Evolutionary conservation across 2,797 vertebrate genomes (phyloP), one percentile per base, ranked within the genome.

Genomic region (Melanotaenia maccullochi): DNA sequence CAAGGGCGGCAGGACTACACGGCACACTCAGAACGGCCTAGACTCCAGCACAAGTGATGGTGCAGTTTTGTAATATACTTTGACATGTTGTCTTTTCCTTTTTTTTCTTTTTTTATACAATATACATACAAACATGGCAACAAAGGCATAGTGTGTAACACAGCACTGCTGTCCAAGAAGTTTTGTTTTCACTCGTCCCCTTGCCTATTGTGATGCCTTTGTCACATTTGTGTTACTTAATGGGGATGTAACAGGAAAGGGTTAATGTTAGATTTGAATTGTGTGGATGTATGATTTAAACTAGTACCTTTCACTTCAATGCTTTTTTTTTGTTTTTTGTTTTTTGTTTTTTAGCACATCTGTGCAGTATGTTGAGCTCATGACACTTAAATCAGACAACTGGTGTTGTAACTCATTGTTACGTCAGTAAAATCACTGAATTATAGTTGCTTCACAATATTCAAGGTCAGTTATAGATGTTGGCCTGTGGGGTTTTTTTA

Each of bases 1-100:
- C 94, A 99, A 99, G 96, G 96, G 96, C 94, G 95, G 94, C 94
- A 98, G 97, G 97, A 99, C 97, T 97, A 92, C 90, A 93, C 96
- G 97, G 91, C 97, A 98, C 81, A 79, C 96, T 89, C 97, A 98
- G 90, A 99, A 99, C 82, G 98, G 98, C 93, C 96, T 99, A 96
- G 97, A 98, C 96, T 96, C 97, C 68, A 94, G 79, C 79, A 82
- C 82, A 35, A 79, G 86, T 42, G 88, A 90, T 76, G 69, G 81
- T 52, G 79, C 81, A 0, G 87, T 90, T 93, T 94, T 93, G 92
- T 94, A 94, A 92, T 90, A 87, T 90, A 88, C 85, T 87, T 84
- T 86, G 76, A 81, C 63, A 86, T 93, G 94, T 94, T 85, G 79
- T 81, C 87, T 90, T 71, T 77, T 75, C 42, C 71, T 62, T 14